A percentile compares a stretch with the other conserved stretches of the same genome.
phyloP scores from a whole-genome alignment of 2,113 vertebrate genomes.

The Ivindomyrus marchei region DNA sequence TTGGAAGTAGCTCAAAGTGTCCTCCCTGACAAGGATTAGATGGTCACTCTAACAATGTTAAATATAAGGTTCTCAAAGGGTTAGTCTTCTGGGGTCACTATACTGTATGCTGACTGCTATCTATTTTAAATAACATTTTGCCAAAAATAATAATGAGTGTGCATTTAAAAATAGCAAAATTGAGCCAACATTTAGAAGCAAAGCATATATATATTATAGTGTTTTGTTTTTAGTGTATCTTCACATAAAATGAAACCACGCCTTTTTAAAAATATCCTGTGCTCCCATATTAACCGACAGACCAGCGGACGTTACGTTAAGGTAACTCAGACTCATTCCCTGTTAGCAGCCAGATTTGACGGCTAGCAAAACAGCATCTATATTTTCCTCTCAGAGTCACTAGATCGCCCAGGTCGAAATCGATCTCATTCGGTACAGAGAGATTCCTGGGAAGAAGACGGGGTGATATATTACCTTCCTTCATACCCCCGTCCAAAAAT shows the following conservation, averaged over 20 bases:
- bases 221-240: neutral
- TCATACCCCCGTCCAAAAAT: slow-evolving; percentile 27
- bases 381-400: slow-evolving; percentile 25
- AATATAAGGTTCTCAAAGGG: neutral
- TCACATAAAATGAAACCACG: neutral
- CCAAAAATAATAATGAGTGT: neutral
- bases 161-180: neutral
- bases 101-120: neutral
- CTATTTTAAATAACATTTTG: neutral
- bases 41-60: neutral
- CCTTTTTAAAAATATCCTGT: neutral
- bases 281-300: neutral
- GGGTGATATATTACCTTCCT: slow-evolving; percentile 25
- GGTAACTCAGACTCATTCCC: neutral
- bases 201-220: neutral
- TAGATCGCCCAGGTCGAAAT: slow-evolving; percentile 19
- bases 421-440: slow-evolving; percentile 20
- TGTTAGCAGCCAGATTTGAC: neutral
- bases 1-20: neutral
- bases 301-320: neutral
- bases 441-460: slow-evolving; percentile 34
- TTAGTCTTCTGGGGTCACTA: neutral
- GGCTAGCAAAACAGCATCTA: neutral
- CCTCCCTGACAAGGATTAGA: neutral
- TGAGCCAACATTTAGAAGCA: neutral